Evolutionary conservation across 2,113 vertebrate genomes (phyloP), one percentile per base, ranked within the genome.

Genomic region (Boleophthalmus pectinirostris): DNA sequence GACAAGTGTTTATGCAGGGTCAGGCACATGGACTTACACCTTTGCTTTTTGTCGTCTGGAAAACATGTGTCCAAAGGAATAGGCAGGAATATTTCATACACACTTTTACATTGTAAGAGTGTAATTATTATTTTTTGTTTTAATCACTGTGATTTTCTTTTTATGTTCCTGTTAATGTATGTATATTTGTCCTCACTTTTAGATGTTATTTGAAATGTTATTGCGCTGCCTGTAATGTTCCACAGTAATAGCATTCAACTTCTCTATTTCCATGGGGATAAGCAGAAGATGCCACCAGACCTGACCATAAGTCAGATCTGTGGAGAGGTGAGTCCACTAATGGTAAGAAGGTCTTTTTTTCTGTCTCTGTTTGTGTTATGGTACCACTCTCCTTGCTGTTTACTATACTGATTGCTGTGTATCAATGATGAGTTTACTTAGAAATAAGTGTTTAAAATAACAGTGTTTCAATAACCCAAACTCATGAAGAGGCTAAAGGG

Each of bases 1-100:
- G 81, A 85, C 88, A 84, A 89, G 91, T 93, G 91, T 93, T 93
- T 93, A 93, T 90, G 85, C 85, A 82, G 81, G 91, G 91, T 94
- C 92, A 92, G 81, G 84, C 84, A 89, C 90, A 90, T 83, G 68
- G 85, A 83, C 87, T 92, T 89, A 81, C 88, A 85, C 90, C 85
- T 88, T 85, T 74, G 70, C 81, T 87, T 93, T 80, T 85, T 80
- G 89, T 70, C 51, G 79, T 78, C 82, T 66, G 79, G 83, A 79
- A 81, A 78, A 73, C 75, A 80, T 86, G 81, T 90, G 86, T 91
- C 77, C 70, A 70, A 74, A 29, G 78, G 74, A 74, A 82, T 82
- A 83, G 78, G 74, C 82, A 63, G 25, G 6, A 16, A 83, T 71
- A 53, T 79, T 82, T 79, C 68, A 66, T 70, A 43, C 47, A 6